A percentile compares a stretch with the other conserved stretches of the same genome.
phyloP scores from a whole-genome alignment of 2,888 invertebrate genomes.

The Aleiodes testaceus region DNA sequence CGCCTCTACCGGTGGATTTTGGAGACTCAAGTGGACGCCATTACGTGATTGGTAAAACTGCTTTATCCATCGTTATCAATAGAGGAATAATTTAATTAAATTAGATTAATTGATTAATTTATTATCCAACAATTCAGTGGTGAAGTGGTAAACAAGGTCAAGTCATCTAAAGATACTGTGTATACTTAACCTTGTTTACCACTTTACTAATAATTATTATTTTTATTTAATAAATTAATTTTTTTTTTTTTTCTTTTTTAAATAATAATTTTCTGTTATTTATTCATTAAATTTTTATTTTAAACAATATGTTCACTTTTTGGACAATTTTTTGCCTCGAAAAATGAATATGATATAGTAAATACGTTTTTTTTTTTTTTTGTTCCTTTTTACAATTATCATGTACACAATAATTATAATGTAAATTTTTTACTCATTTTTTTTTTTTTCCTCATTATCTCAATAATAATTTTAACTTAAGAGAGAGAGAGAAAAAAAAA shows the following conservation, averaged over 20 bases:
- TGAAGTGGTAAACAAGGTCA: too few species aligned
- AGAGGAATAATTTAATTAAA: too few species aligned
- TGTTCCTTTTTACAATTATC: conserved; percentile 62
- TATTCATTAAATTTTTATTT: conserved; percentile 65
- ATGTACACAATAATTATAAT: conserved; percentile 64
- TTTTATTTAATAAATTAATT: too few species aligned
- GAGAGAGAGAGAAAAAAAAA: conserved; percentile 19
- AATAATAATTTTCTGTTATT: conserved; percentile 65
- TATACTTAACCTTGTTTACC: too few species aligned
- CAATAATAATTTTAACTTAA: conserved; percentile 42
- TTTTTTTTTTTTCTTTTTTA: too few species aligned
- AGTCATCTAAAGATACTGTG: too few species aligned
- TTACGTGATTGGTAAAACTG: neutral
- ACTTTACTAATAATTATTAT: too few species aligned
- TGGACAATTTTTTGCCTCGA: conserved; percentile 58
- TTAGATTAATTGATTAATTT: too few species aligned
- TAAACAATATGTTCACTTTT: conserved; percentile 67
- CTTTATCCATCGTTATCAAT: neutral
- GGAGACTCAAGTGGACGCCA: neutral
- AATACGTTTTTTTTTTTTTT: conserved; percentile 59
- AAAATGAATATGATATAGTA: conserved; percentile 67
- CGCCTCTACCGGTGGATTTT: neutral
- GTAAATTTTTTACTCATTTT: conserved; percentile 35
- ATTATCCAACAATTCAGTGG: too few species aligned
- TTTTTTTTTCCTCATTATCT: conserved; percentile 1